phyloP scores from a whole-genome alignment of 1,140 invertebrate genomes.

The Drosophila micromelanica region DNA sequence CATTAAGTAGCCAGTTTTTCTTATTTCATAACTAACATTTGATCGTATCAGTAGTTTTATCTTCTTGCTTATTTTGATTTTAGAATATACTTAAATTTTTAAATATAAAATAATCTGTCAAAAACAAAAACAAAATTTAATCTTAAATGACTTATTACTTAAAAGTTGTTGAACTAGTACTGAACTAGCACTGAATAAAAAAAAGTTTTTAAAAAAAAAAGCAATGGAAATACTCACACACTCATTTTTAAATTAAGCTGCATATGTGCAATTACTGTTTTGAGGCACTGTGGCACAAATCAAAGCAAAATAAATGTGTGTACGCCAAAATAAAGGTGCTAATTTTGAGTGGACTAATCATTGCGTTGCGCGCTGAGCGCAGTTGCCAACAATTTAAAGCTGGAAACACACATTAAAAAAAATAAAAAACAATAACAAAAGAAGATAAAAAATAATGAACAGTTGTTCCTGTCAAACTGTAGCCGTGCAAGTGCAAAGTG shows the following conservation, averaged over 20 bases:
- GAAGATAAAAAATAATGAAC: conserved; percentile 1
- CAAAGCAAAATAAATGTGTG: not conserved
- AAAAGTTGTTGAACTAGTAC: too few relatives aligned
- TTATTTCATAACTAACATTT: too few relatives aligned
- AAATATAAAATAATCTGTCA: too few relatives aligned
- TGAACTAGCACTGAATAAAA: too few relatives aligned
- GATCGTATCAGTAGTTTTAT: too few relatives aligned
- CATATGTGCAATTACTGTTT: not conserved
- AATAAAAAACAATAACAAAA: not conserved
- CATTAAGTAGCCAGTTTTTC: too few relatives aligned
- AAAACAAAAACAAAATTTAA: not conserved
- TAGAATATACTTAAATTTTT: too few relatives aligned
- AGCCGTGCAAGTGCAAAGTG: conserved; percentile 33
- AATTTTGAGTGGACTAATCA: conserved; percentile 14
- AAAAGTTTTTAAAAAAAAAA: not conserved
- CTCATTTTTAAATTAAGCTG: not conserved
- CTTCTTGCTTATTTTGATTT: not conserved
- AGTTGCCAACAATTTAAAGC: not conserved
- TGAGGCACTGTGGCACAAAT: not conserved
- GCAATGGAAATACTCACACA: not conserved
- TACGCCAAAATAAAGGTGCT: conserved; percentile 19
- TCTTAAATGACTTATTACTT: not conserved
- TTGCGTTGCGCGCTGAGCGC: not conserved
- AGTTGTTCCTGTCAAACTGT: conserved; percentile 9
- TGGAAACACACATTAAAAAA: not conserved